Conservation (phyloP, 2,888 invertebrate genomes). For the Myopa testacea region DNA sequence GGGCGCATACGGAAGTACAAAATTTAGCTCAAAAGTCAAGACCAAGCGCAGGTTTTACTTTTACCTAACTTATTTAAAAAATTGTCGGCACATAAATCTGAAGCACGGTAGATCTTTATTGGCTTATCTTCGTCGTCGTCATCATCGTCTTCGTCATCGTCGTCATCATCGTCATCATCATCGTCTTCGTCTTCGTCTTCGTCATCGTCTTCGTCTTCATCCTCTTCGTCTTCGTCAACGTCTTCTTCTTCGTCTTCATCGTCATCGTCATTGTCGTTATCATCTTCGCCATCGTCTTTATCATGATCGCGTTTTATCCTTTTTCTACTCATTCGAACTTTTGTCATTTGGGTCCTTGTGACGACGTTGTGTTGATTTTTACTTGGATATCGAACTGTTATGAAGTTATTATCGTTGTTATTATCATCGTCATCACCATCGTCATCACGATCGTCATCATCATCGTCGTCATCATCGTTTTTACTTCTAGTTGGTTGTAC, state of each 20-base stretch:
- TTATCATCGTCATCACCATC: constrained; percentile 64
- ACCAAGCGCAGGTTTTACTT: constrained; percentile 44
- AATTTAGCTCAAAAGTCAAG: constrained; percentile 17
- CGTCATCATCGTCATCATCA: constrained; percentile 66
- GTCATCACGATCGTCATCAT: constrained; percentile 67
- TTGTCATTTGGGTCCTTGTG: constrained; percentile 56
- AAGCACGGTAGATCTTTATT: constrained; percentile 59
- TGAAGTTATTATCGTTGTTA: constrained; percentile 60
- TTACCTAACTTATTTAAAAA: constrained; percentile 69
- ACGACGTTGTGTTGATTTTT: constrained; percentile 54
- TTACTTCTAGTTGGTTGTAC: constrained; percentile 67
- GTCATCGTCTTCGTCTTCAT: constrained; percentile 63
- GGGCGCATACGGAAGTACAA: constrained; percentile 1
- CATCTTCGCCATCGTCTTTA: constrained; percentile 41
- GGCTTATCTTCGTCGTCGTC: constrained; percentile 50
- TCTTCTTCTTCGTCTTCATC: constrained; percentile 68
- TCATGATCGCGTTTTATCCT: constrained; percentile 41
- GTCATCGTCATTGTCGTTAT: constrained; percentile 49
- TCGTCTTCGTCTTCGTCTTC: constrained; percentile 59
- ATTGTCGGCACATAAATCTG: constrained; percentile 59
- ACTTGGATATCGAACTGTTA: constrained; percentile 18
- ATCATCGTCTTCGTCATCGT: constrained; percentile 66
- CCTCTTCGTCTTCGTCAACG: constrained; percentile 68
- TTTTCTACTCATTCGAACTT: constrained; percentile 44
- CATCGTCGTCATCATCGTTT: constrained; percentile 61